Evolutionary conservation across 2,113 vertebrate species (phyloP).

Genomic region (Tautogolabrus adspersus): DNA sequence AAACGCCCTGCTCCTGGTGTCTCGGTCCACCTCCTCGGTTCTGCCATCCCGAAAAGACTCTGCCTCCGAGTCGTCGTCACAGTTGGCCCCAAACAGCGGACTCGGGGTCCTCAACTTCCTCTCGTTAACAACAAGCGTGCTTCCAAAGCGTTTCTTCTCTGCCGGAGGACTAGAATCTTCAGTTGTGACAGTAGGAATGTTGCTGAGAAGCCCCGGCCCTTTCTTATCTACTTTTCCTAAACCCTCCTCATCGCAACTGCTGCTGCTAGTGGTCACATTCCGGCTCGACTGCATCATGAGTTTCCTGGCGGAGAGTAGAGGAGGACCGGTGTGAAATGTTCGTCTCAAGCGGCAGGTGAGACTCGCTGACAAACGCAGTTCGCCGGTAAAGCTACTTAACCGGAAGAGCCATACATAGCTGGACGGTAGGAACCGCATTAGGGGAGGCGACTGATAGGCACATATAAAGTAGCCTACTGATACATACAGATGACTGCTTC

Average conservation of each 20-base stretch:
- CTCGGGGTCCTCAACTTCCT: constrained; percentile 59
- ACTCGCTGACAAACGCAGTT: constrained; percentile 7
- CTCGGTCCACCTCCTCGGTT: constrained; percentile 81
- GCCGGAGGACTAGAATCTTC: background rate
- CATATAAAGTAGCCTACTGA: too few species aligned
- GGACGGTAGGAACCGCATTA: constrained; percentile 34
- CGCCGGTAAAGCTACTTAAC: constrained; percentile 35
- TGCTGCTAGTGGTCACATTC: background rate
- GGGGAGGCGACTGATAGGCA: too few species aligned
- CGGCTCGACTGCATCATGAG: constrained; percentile 66
- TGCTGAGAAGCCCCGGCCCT: background rate
- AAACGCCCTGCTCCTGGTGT: constrained; percentile 81
- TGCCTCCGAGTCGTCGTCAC: constrained; percentile 85
- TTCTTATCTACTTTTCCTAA: background rate
- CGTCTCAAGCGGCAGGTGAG: background rate
- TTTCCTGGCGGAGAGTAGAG: constrained; percentile 21
- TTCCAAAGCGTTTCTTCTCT: constrained; percentile 4
- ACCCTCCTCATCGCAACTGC: background rate
- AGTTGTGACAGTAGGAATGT: background rate
- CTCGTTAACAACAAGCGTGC: constrained; percentile 23
- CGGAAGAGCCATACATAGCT: constrained; percentile 56
- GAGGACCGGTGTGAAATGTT: background rate
- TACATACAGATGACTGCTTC: too few species aligned
- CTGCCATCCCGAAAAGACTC: constrained; percentile 83
- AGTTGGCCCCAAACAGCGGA: constrained; percentile 50